phyloP scores from a whole-genome alignment of 2,797 vertebrate species.

The Melanogrammus aeglefinus region DNA sequence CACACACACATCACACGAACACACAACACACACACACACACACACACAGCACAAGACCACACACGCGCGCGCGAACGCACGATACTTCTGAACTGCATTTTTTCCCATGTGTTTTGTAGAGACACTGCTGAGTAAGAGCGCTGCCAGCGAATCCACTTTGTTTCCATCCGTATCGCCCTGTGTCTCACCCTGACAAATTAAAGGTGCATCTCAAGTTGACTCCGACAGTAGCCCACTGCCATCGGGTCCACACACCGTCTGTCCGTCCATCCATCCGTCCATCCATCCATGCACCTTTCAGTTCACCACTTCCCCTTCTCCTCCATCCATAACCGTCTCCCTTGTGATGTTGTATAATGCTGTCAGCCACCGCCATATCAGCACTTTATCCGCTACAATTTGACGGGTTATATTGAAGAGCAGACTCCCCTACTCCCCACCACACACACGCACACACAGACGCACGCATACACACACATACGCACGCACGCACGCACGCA shows the following conservation, averaged over 20 bases:
- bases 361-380: slow-evolving; percentile 54
- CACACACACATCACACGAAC: slow-evolving; percentile 22
- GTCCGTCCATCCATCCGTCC: slow-evolving; percentile 35
- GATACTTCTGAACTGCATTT: slow-evolving; percentile 42
- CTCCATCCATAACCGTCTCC: slow-evolving; percentile 44
- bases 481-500: background rate
- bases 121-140: slow-evolving; percentile 62
- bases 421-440: slow-evolving; percentile 14
- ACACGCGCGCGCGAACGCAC: slow-evolving; percentile 3
- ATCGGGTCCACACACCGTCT: slow-evolving; percentile 40
- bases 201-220: slow-evolving; percentile 56
- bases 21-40: slow-evolving; percentile 26
- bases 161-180: slow-evolving; percentile 52
- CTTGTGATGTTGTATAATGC: slow-evolving; percentile 41
- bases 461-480: background rate
- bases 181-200: slow-evolving; percentile 61
- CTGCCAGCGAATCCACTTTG: slow-evolving; percentile 56
- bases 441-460: background rate
- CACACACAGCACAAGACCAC: slow-evolving; percentile 6
- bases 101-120: slow-evolving; percentile 51
- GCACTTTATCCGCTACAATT: slow-evolving; percentile 61
- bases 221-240: slow-evolving; percentile 36
- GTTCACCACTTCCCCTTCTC: slow-evolving; percentile 5
- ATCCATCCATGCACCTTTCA: slow-evolving; percentile 12
- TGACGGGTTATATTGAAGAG: slow-evolving; percentile 44